phyloP scores from a whole-genome alignment of 2,888 invertebrate species.

The Xestobium rufovillosum region DNA sequence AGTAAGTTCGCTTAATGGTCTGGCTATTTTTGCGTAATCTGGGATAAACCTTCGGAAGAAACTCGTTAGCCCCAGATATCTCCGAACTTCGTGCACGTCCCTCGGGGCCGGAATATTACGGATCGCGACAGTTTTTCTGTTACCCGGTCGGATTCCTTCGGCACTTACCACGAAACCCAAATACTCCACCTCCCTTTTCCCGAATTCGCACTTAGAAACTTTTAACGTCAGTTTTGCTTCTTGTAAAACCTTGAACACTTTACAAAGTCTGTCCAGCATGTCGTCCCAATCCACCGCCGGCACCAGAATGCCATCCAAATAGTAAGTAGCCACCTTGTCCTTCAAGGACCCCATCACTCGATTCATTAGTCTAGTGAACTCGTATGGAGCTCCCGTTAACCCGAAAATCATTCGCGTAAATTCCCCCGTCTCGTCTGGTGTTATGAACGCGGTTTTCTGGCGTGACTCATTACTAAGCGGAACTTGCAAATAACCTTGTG shows the following conservation, averaged over 20 bases:
- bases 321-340: not conserved
- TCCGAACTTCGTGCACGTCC: not conserved
- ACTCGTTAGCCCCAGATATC: not conserved
- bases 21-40: not conserved
- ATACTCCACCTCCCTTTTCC: not conserved
- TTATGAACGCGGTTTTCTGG: constrained; percentile 1
- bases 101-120: not conserved
- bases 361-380: constrained; percentile 1
- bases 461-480: not conserved
- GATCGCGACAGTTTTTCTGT: not conserved
- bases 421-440: constrained; percentile 1
- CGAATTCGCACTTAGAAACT: not conserved
- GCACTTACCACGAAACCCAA: not conserved
- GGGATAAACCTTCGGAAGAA: not conserved
- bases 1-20: constrained; percentile 1
- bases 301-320: not conserved
- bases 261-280: not conserved
- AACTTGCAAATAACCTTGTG: not conserved
- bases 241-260: constrained; percentile 2
- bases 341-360: not conserved
- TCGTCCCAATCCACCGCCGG: not conserved
- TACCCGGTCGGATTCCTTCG: not conserved
- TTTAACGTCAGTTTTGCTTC: not conserved
- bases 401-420: not conserved
- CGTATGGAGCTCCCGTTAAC: not conserved